Evolutionary conservation across 2,888 invertebrate species (phyloP).

Genomic region (Siphonodentalium dalli): DNA sequence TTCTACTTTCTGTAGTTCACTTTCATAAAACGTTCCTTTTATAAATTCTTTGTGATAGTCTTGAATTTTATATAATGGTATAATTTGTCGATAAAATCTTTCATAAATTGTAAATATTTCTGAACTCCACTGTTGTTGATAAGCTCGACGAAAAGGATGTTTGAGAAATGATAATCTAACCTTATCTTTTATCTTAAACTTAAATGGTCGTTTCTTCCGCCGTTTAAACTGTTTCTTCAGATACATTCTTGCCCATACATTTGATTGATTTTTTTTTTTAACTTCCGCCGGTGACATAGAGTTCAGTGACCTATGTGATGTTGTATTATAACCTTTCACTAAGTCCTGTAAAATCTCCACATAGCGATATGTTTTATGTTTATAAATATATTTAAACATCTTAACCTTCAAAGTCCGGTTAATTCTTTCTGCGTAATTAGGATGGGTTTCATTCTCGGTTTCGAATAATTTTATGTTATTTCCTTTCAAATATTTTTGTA

Average conservation of each 20-base stretch:
- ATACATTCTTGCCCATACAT: conserved; percentile 20
- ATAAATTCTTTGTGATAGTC: conserved; percentile 15
- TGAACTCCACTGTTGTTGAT: conserved; percentile 18
- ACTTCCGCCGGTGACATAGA: conserved; percentile 12
- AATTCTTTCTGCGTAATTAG: conserved; percentile 11
- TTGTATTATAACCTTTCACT: conserved; percentile 8
- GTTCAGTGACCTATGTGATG: conserved; percentile 19
- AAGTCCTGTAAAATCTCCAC: conserved; percentile 6
- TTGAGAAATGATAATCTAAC: conserved; percentile 19
- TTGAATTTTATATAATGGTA: conserved; percentile 19
- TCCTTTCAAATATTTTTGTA: no score
- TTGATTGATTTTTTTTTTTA: conserved; percentile 15
- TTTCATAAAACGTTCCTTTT: conserved; percentile 14
- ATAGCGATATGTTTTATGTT: conserved; percentile 14
- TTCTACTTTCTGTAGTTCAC: conserved; percentile 22
- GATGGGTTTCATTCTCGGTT: conserved; percentile 13
- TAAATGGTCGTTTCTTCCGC: conserved; percentile 8
- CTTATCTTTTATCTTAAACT: conserved; percentile 10
- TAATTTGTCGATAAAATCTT: conserved; percentile 12
- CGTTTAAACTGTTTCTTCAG: conserved; percentile 2
- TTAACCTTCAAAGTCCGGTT: conserved; percentile 6
- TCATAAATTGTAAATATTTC: conserved; percentile 20
- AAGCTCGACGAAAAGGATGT: conserved; percentile 11
- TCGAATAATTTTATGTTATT: conserved; percentile 11
- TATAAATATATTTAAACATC: conserved; percentile 9